Evolutionary conservation across 2,113 vertebrate species (phyloP), one percentile per base, ranked within the genome.

Genomic region (Phylloscopus trochiloides): DNA sequence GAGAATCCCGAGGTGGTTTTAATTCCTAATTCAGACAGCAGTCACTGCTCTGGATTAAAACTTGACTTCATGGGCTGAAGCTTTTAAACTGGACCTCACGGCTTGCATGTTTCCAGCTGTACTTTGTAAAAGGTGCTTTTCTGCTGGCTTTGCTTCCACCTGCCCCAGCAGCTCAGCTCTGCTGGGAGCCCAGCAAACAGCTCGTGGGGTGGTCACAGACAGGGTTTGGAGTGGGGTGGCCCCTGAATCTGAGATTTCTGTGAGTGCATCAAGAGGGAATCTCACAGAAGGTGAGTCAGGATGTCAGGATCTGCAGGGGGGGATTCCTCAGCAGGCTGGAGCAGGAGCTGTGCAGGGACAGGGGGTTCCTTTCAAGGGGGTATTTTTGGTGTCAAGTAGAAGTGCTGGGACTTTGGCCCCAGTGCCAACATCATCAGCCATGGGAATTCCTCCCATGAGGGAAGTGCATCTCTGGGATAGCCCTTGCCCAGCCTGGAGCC

Each of bases 201-300:
- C 57, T 17, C 3, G 0, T 1, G 5, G 0, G 10, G 2, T 38
- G 28, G 2, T 29, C 26, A 16, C 0, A 48, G 72, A 1, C 31
- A 47, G 61, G 47, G 12, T 25, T 48, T 17, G 2, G 3, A 5
- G 12, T 40, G 13, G 40, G 38, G 65, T 17, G n/a, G 57, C 17
- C 11, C n/a, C 48, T 6, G 12, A 62, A 52, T 36, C 61, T 3
- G 25, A 15, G 38, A 42, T 73, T 48, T 57, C 42, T 47, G 36
- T 9, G 10, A 5, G 61, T 7, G 31, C 70, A 36, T 32, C 21
- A 2, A 36, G 71, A 89, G 73, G 16, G 31, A 91, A 45, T 5
- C 2, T 3, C 40, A 10, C 1, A 0, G 10, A 48, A 40, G n/a
- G 16, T 7, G 55, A 43, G 67, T 31, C 78, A 50, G 57, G 11